Conservation (phyloP, 2,888 invertebrate species). For the Theodoxus fluviatilis region DNA sequence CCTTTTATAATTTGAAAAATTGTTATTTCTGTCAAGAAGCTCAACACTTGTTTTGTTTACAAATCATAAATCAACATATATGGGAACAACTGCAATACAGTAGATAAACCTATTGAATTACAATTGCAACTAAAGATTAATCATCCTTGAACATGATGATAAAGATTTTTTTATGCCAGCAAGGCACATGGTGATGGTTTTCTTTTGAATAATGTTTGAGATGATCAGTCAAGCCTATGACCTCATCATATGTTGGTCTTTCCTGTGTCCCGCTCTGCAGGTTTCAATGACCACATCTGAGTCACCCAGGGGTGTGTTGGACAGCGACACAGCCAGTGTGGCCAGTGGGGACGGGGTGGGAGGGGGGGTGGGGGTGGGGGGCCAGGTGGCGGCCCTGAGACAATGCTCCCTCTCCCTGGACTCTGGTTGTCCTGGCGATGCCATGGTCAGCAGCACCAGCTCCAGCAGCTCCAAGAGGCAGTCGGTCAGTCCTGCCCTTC, state of each 20-base stretch:
- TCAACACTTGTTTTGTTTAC: too few species aligned
- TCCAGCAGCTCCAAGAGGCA: too few species aligned
- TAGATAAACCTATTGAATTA: too few species aligned
- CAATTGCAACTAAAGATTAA: not conserved
- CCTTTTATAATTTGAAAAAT: too few species aligned
- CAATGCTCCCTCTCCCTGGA: slow-evolving; percentile 28
- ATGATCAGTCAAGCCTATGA: too few species aligned
- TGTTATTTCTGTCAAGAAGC: too few species aligned
- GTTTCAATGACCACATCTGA: slow-evolving; percentile 28
- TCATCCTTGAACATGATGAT: not conserved
- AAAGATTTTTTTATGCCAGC: not conserved
- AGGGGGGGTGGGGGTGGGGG: too few species aligned
- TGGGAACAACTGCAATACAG: too few species aligned
- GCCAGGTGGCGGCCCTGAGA: slow-evolving; percentile 21
- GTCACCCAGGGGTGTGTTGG: slow-evolving; percentile 29
- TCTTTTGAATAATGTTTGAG: not conserved
- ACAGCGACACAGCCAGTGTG: slow-evolving; percentile 42
- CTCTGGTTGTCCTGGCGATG: slow-evolving; percentile 28
- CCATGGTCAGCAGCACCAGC: too few species aligned
- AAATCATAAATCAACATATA: too few species aligned
- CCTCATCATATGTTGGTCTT: too few species aligned
- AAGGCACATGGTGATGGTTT: not conserved
- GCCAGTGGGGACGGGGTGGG: slow-evolving; percentile 37
- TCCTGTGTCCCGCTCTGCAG: slow-evolving; percentile 23
- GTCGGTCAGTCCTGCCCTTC: too few species aligned